Base-by-base conservation (phyloP, 2,113 vertebrate species). In the Mus spicilegus region DNA sequence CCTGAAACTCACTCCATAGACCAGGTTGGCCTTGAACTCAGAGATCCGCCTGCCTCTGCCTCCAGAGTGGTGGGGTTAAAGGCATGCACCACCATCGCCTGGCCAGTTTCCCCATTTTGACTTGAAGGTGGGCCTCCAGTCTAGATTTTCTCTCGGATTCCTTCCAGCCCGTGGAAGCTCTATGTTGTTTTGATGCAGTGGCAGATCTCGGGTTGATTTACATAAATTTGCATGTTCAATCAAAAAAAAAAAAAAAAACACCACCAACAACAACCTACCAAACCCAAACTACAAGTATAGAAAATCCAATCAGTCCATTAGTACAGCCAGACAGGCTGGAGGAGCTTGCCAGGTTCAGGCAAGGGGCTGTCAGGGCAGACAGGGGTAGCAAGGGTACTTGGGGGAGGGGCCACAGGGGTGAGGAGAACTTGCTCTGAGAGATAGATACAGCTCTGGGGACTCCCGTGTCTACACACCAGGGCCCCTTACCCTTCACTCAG, bases 171-270 rank as follows among this genome's bases (percentile, higher is more conserved):
- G 75, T 86, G 89, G 69, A 85, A 84, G 95, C 77, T 94, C 95
- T 65, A 65, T 54, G 65, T 94, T 97, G 95, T 96, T 97, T 97
- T 91, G 96, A 97, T 93, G 87, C 85, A 58, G 96, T 94, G 85
- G 92, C 82, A 95, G 91, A 97, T 95, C 88, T 86, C 94, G 90
- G 87, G 16, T 70, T 96, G 86, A 97, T 97, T 97, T 97, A 95
- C 97, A 98, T 97, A 97, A 97, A 97, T 98, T 97, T 97, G 96
- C 96, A 98, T 96, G 90, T 94, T 95, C 93, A 96, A 95, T 93
- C 93, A 96, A 93, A 97, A 98, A 73, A 39, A 72, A 72, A 72
- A 70, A 65, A 65, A 28, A 19, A 54, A 42, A 42, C 42, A 42
- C 42, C 42, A 42, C 54, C 54, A 54, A 12, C 9, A 54, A 10